These are phyloP conservation scores for Phortica variegata DNA, from an alignment of 1,140 invertebrate genomes.

Conservation along the genomic window DNA sequence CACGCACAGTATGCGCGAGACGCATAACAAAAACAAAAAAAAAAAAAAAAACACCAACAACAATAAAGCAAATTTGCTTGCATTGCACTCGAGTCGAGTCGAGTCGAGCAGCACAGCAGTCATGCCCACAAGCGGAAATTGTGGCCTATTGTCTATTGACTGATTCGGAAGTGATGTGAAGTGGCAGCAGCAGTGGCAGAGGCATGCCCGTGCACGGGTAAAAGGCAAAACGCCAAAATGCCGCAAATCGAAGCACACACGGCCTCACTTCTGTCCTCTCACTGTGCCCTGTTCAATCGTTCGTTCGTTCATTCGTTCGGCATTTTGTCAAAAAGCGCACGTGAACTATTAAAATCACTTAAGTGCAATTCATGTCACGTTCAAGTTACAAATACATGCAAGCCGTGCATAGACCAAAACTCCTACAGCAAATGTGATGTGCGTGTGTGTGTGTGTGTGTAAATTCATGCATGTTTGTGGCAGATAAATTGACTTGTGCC, in stretches of 20 bases:
- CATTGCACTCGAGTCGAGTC: background rate
- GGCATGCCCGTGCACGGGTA: too few species aligned
- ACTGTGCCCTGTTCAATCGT: background rate
- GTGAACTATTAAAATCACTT: constrained; percentile 56
- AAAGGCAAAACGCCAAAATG: too few species aligned
- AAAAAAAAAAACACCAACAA: constrained; percentile 3
- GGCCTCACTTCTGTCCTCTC: background rate
- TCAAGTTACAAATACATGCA: constrained; percentile 11
- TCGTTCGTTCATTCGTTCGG: constrained; percentile 13
- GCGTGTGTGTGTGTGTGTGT: constrained; percentile 12
- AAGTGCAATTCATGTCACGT: constrained; percentile 51
- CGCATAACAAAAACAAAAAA: constrained; percentile 37
- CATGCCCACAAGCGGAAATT: constrained; percentile 25
- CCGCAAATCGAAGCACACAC: constrained; percentile 8
- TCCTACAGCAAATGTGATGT: too few species aligned
- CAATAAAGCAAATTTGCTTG: constrained; percentile 35
- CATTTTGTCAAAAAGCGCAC: constrained; percentile 48
- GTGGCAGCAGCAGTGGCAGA: too few species aligned
- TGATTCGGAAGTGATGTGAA: constrained; percentile 20
- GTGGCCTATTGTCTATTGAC: constrained; percentile 20
- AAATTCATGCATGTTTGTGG: constrained; percentile 7
- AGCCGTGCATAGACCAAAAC: constrained; percentile 25
- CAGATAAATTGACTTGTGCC: constrained; percentile 34
- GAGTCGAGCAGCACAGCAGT: background rate
- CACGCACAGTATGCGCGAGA: constrained; percentile 34